phyloP scores from a whole-genome alignment of 2,113 vertebrate genomes.

The Catharus minimus region DNA sequence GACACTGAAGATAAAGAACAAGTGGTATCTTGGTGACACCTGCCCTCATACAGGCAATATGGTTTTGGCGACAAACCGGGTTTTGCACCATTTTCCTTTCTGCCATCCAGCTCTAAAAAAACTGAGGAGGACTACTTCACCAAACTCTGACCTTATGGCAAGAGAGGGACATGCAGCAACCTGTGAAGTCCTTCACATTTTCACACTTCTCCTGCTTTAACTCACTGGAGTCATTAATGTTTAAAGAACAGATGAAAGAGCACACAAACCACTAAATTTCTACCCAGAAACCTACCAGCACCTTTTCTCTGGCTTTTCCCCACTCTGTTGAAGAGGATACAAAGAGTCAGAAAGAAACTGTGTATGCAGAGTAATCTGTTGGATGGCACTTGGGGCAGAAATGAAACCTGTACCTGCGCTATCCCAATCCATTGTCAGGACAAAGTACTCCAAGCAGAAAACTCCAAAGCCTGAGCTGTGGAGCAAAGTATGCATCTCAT shows the following conservation, averaged over 20 bases:
- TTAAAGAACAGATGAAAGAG: neutral
- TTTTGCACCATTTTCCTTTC: neutral
- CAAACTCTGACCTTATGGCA: neutral
- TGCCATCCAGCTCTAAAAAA: neutral
- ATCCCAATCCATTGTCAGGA: neutral
- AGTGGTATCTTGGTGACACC: neutral
- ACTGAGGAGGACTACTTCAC: neutral
- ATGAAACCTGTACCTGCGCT: neutral
- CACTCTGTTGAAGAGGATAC: neutral
- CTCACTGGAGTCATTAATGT: neutral
- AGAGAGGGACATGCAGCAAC: neutral
- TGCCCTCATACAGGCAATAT: neutral
- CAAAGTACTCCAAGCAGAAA: neutral
- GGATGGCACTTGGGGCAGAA: neutral
- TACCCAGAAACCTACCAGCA: neutral
- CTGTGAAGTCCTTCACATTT: neutral
- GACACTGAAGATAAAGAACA: neutral
- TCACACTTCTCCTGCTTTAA: neutral
- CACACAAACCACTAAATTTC: neutral
- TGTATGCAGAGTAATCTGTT: neutral
- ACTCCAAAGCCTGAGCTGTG: neutral
- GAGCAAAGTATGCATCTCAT: neutral
- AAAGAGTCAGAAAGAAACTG: neutral
- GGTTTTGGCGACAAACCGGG: neutral
- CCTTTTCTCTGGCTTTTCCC: neutral